These are phyloP conservation scores for Monodelphis domestica DNA, from an alignment of 2,797 vertebrate species.

Conservation along the genomic window DNA sequence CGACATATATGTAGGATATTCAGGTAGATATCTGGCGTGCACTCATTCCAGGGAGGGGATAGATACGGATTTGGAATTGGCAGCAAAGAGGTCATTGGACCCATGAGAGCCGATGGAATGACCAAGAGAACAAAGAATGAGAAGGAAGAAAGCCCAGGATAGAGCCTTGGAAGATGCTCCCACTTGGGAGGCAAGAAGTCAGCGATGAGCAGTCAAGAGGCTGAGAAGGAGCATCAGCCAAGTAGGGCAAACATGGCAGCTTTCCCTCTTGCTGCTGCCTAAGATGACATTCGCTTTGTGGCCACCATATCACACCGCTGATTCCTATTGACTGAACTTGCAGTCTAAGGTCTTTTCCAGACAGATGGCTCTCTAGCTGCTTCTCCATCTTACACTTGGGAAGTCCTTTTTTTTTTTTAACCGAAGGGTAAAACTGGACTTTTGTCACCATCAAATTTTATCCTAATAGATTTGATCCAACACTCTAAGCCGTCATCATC, in stretches of 20 bases:
- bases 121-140: neutral
- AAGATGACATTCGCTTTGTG: neutral
- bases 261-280: neutral
- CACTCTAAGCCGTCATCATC: too few species aligned
- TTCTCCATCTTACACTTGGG: neutral
- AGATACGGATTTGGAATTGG: neutral
- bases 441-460: too few species aligned
- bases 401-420: neutral
- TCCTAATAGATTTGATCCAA: too few species aligned
- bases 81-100: neutral
- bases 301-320: neutral
- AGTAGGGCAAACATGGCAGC: neutral
- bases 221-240: neutral
- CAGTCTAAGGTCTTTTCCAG: neutral
- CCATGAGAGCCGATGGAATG: neutral
- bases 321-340: neutral
- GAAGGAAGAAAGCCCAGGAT: neutral
- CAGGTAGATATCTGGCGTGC: neutral
- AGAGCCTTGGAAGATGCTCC: neutral
- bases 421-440: neutral
- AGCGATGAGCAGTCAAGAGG: neutral
- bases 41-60: neutral
- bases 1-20: neutral
- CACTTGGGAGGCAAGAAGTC: neutral
- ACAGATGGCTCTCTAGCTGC: neutral